A percentile compares a stretch with the other conserved stretches of the same genome.
phyloP scores from a whole-genome alignment of 2,797 vertebrate genomes.

The Trachurus trachurus region DNA sequence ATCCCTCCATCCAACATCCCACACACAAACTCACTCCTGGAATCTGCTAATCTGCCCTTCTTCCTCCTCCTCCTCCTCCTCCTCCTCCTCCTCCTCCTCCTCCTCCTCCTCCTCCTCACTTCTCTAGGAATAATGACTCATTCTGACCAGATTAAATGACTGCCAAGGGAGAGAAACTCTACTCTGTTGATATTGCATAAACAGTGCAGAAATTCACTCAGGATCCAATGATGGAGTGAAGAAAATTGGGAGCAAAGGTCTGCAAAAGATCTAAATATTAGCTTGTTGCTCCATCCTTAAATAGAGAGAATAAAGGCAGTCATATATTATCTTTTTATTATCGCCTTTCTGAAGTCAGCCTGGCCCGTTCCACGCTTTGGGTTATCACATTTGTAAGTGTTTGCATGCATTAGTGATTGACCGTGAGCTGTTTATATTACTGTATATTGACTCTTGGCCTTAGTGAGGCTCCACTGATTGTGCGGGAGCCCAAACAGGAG shows the following conservation, averaged over 20 bases:
- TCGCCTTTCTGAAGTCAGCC: conserved; percentile 25
- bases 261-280: conserved; percentile 1
- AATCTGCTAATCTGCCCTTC: conserved; percentile 65
- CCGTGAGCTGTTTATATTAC: conserved; percentile 22
- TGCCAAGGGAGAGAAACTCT: conserved; percentile 39
- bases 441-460: conserved; percentile 14
- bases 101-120: conserved; percentile 48
- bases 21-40: conserved; percentile 61
- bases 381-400: conserved; percentile 22
- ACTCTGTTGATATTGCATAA: conserved; percentile 43
- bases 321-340: conserved; percentile 18
- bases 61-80: conserved; percentile 42
- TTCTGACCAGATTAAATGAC: conserved; percentile 64
- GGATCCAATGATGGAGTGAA: conserved; percentile 10
- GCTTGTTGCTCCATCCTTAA: conserved; percentile 13
- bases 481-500: conserved; percentile 52
- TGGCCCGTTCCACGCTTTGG: conserved; percentile 7
- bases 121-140: conserved; percentile 61
- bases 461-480: conserved; percentile 31
- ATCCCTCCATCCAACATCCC: conserved; percentile 57
- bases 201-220: conserved; percentile 39
- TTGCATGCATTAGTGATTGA: background rate
- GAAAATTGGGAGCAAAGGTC: conserved; percentile 29
- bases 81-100: conserved; percentile 40
- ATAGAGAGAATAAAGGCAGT: conserved; percentile 3